These are phyloP conservation scores for Beaufortia kweichowensis DNA, from an alignment of 2,113 vertebrate genomes.

Conservation along the genomic window DNA sequence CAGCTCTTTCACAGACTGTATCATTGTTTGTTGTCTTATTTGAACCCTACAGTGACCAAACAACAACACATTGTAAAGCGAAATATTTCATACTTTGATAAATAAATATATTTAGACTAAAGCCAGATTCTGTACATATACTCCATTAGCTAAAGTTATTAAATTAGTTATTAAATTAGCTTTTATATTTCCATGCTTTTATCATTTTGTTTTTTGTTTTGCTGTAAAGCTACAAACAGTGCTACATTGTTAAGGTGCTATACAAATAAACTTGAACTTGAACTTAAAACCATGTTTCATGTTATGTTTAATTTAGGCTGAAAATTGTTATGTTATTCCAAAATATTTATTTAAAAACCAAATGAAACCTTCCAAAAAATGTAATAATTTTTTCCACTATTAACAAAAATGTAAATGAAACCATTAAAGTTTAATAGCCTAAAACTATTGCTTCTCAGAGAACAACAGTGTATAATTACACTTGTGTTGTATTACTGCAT, in stretches of 20 bases:
- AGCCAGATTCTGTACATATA: too few relatives aligned
- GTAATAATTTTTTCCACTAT: conserved; percentile 50
- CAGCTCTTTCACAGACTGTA: not conserved
- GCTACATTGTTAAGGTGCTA: too few relatives aligned
- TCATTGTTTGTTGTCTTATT: not conserved
- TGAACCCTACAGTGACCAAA: too few relatives aligned
- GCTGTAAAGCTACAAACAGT: too few relatives aligned
- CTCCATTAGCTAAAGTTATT: too few relatives aligned
- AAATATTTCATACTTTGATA: too few relatives aligned
- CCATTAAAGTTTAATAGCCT: conserved; percentile 57
- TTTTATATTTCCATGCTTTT: too few relatives aligned
- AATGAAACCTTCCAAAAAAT: conserved; percentile 50
- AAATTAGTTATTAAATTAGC: too few relatives aligned
- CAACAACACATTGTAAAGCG: too few relatives aligned
- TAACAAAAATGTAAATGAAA: conserved; percentile 49
- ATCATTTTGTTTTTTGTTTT: too few relatives aligned
- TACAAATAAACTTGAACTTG: too few relatives aligned
- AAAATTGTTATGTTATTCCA: conserved; percentile 12
- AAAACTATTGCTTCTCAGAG: conserved; percentile 41
- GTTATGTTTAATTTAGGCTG: conserved; percentile 30
- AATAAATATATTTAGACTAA: too few relatives aligned
- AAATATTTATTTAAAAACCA: conserved; percentile 47
- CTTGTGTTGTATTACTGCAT: conserved; percentile 48
- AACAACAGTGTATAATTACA: conserved; percentile 60
- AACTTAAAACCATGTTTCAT: not conserved